These are phyloP conservation scores for Epsilonema sp. DNA, from an alignment of 2,888 invertebrate genomes.

Conservation along the genomic window DNA sequence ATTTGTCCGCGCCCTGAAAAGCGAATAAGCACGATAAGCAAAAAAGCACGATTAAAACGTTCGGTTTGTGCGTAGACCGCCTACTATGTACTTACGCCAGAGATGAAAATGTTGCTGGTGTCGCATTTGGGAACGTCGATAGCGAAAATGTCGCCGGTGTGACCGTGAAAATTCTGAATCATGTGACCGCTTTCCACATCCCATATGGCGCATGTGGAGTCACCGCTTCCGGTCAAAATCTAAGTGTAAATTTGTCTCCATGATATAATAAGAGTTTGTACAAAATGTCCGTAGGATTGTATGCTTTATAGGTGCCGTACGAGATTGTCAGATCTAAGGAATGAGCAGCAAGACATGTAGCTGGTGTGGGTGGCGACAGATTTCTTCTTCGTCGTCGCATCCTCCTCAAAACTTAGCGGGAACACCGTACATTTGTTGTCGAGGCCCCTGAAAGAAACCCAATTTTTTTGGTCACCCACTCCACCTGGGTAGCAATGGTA, in stretches of 20 bases:
- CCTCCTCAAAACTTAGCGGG: slow-evolving; percentile 74
- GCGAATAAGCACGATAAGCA: no score
- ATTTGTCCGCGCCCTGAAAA: slow-evolving; percentile 69
- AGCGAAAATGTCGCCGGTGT: slow-evolving; percentile 84
- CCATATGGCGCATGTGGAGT: slow-evolving; percentile 89
- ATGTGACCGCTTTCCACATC: slow-evolving; percentile 94
- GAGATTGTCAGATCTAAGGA: slow-evolving; percentile 95
- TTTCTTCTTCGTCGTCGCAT: slow-evolving; percentile 59
- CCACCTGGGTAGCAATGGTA: no score
- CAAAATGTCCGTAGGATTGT: no score
- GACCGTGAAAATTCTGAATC: slow-evolving; percentile 88
- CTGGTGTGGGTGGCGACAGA: slow-evolving; percentile 94
- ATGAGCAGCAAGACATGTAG: slow-evolving; percentile 92
- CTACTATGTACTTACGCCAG: slow-evolving; percentile 52
- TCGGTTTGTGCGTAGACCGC: no score
- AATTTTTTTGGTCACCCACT: no score
- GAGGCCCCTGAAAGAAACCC: slow-evolving; percentile 50
- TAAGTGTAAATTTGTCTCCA: no score
- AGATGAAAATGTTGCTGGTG: slow-evolving; percentile 91
- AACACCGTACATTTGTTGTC: slow-evolving; percentile 99
- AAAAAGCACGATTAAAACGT: no score
- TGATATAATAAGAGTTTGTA: no score
- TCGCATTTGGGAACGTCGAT: slow-evolving; percentile 90
- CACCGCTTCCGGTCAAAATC: slow-evolving; percentile 78
- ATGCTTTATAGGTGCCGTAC: no score